Conservation (phyloP, 2,888 invertebrate species). For the Lepetodrilus schrolli region DNA sequence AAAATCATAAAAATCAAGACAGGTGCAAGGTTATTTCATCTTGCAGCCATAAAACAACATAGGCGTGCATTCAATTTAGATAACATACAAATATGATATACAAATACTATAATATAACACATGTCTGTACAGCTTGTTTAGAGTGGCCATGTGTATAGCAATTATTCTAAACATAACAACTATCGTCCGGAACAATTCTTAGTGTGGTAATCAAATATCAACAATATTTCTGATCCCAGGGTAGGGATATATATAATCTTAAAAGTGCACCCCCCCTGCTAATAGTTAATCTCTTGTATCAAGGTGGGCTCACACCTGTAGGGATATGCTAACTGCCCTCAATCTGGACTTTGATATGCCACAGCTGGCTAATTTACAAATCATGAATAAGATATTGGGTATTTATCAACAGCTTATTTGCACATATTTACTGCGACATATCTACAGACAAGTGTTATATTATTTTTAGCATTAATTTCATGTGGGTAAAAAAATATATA, state of each 20-base stretch:
- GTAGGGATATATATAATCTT: background rate
- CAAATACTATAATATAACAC: too few species aligned
- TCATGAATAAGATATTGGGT: constrained; percentile 10
- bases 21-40: too few species aligned
- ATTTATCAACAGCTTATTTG: background rate
- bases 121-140: too few species aligned
- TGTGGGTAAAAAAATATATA: background rate
- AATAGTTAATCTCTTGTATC: background rate
- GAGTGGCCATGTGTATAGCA: background rate
- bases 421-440: background rate
- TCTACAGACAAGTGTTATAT: background rate
- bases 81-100: too few species aligned
- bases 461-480: background rate
- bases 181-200: background rate
- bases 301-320: constrained; percentile 1
- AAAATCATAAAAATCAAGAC: too few species aligned
- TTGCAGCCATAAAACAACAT: too few species aligned
- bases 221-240: background rate
- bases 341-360: constrained; percentile 14
- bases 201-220: background rate
- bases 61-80: too few species aligned
- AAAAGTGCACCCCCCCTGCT: background rate
- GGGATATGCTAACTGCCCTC: background rate
- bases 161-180: background rate
- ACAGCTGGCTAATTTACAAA: constrained; percentile 11